These are phyloP conservation scores for Cryptocheilus praepositus DNA, from an alignment of 2,888 invertebrate genomes.

Conservation along the genomic window DNA sequence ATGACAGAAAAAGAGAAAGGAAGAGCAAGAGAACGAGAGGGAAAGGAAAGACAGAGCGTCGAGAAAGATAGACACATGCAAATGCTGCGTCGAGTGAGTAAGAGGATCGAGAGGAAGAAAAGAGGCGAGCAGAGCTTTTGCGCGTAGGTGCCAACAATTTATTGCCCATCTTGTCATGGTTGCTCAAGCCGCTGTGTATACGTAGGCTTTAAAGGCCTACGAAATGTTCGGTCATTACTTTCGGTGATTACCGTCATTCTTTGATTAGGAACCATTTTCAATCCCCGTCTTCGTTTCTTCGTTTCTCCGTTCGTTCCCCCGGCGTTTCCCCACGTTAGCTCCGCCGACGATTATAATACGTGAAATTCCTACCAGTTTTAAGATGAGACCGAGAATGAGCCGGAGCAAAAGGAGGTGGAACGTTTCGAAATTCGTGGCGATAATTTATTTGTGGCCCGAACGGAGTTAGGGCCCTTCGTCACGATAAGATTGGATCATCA, in stretches of 20 bases:
- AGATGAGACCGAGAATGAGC: conserved; percentile 19
- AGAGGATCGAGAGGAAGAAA: conserved; percentile 2
- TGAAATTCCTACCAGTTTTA: conserved; percentile 50
- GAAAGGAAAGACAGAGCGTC: conserved; percentile 13
- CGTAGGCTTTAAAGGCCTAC: conserved; percentile 52
- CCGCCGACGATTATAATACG: conserved; percentile 36
- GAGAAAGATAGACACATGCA: conserved; percentile 7
- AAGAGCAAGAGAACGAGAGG: too few relatives aligned
- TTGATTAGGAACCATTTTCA: conserved; percentile 58
- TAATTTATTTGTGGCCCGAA: conserved; percentile 69
- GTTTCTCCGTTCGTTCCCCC: conserved; percentile 18
- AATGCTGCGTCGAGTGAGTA: not conserved
- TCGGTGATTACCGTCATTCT: conserved; percentile 65
- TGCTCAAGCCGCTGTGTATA: conserved; percentile 48
- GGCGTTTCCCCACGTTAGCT: not conserved
- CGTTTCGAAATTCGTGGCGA: conserved; percentile 69
- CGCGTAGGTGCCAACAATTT: conserved; percentile 68
- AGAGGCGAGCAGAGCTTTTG: conserved; percentile 38
- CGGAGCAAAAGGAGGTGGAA: conserved; percentile 31
- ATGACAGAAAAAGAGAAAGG: conserved; percentile 17
- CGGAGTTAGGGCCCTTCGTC: conserved; percentile 59
- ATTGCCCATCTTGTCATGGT: conserved; percentile 57
- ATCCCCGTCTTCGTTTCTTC: conserved; percentile 17
- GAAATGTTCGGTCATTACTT: conserved; percentile 64
- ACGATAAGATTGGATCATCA: conserved; percentile 73